phyloP scores from a whole-genome alignment of 2,797 vertebrate species.

The Varecia variegata region DNA sequence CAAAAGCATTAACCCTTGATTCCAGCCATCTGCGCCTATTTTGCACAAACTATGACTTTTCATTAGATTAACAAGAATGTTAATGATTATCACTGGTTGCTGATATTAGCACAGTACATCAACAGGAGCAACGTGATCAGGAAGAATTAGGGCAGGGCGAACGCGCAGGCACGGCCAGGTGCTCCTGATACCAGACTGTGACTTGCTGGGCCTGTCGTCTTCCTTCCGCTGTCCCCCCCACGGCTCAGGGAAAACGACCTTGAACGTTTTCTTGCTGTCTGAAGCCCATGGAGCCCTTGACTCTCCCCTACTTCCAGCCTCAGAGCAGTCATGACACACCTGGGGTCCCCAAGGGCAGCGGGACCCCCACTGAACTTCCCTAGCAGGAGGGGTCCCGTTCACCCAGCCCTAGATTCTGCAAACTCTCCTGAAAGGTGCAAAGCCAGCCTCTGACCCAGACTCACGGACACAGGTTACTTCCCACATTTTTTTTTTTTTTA shows the following conservation, averaged over 20 bases:
- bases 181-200: background rate
- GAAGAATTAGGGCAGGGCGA: background rate
- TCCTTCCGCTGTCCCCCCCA: no score
- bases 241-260: fast-evolving
- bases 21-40: background rate
- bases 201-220: background rate
- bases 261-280: background rate
- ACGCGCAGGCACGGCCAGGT: fast-evolving
- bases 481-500: background rate
- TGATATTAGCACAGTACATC: background rate
- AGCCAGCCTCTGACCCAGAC: background rate
- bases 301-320: background rate
- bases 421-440: background rate
- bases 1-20: background rate
- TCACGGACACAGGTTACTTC: background rate
- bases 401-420: background rate
- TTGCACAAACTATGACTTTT: background rate
- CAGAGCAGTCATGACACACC: background rate
- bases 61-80: background rate
- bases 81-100: background rate
- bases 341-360: background rate
- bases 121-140: background rate
- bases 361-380: background rate
- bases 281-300: background rate
- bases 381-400: background rate